A percentile compares a stretch with the other conserved stretches of the same genome.
phyloP scores from a whole-genome alignment of 2,888 invertebrate species.

The Acrobasis consociella region DNA sequence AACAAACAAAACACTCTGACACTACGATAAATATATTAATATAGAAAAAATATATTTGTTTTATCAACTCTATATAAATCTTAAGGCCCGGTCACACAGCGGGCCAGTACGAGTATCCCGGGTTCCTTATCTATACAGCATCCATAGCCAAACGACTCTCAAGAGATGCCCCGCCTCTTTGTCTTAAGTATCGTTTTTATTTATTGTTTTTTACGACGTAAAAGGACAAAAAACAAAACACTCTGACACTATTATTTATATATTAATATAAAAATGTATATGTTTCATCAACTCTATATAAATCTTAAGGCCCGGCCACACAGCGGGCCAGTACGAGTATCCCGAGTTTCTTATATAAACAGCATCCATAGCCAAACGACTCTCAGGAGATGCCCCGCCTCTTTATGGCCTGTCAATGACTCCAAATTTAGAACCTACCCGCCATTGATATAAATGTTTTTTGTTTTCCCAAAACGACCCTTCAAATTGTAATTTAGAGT shows the following conservation, averaged over 20 bases:
- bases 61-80: slow-evolving; percentile 52
- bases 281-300: no score
- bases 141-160: slow-evolving; percentile 69
- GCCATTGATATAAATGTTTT: slow-evolving; percentile 83
- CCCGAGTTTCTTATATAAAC: slow-evolving; percentile 77
- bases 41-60: slow-evolving; percentile 5
- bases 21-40: no score
- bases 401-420: slow-evolving; percentile 82
- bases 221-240: no score
- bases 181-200: no score
- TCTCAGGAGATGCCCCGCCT: slow-evolving; percentile 67
- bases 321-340: slow-evolving; percentile 41
- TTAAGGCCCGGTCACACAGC: slow-evolving; percentile 21
- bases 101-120: slow-evolving; percentile 50
- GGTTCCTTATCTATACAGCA: slow-evolving; percentile 75
- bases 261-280: no score
- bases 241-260: no score
- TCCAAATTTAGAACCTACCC: slow-evolving; percentile 79
- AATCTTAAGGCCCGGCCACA: slow-evolving; percentile 30
- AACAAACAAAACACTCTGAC: no score
- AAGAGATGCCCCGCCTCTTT: slow-evolving; percentile 69
- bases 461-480: slow-evolving; percentile 80
- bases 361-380: slow-evolving; percentile 65
- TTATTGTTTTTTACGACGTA: no score
- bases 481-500: slow-evolving; percentile 78